Conservation (phyloP, 2,113 vertebrate species). For the Istiophorus platypterus region DNA sequence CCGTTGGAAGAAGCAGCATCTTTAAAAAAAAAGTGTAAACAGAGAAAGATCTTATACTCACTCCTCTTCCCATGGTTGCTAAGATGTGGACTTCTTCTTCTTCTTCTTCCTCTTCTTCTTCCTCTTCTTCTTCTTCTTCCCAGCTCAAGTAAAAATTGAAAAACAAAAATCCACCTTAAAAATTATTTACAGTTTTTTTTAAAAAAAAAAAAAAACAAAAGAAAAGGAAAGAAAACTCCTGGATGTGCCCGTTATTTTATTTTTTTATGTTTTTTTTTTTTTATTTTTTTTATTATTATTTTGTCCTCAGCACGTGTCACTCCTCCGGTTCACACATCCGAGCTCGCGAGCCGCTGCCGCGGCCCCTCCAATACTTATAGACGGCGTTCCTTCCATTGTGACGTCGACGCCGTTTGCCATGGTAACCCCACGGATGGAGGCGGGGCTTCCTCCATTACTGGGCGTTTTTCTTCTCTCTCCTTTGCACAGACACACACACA, state of each 20-base stretch:
- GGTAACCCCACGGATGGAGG: constrained; percentile 82
- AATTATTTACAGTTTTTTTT: constrained; percentile 56
- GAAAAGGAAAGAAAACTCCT: constrained; percentile 35
- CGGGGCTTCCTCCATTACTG: constrained; percentile 66
- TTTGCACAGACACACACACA: too few species aligned
- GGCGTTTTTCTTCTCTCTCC: constrained; percentile 18
- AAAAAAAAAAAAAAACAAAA: constrained; percentile 42
- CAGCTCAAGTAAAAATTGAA: constrained; percentile 57
- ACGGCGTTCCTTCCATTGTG: constrained; percentile 77
- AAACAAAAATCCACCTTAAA: constrained; percentile 67
- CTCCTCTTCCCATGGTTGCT: constrained; percentile 85
- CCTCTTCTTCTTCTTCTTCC: too few species aligned
- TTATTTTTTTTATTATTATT: constrained; percentile 11
- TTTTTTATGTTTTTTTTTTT: background rate
- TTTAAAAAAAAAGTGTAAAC: background rate
- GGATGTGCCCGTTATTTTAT: constrained; percentile 36
- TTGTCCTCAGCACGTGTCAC: constrained; percentile 74
- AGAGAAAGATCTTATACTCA: constrained; percentile 79
- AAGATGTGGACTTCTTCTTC: constrained; percentile 41
- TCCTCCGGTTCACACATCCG: constrained; percentile 70
- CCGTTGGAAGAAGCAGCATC: background rate
- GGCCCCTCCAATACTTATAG: constrained; percentile 79
- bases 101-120: too few species aligned
- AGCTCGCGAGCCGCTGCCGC: constrained; percentile 66
- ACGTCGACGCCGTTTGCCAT: constrained; percentile 84